Base-by-base conservation (phyloP, 2,797 vertebrate genomes). In the Steatocranus sp. region DNA sequence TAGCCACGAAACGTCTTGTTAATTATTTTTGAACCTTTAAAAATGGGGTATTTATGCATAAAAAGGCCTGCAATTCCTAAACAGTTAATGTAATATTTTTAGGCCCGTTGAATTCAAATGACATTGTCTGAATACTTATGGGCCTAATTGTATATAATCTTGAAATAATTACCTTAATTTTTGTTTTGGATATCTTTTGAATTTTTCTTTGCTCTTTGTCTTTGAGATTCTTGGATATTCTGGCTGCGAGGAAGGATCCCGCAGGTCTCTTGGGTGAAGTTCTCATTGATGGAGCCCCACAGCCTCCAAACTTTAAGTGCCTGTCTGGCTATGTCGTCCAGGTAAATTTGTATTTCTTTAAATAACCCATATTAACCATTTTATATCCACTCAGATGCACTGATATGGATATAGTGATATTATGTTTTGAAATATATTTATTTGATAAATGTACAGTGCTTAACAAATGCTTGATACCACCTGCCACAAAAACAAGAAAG, bases 251-350 rank as follows among this genome's bases (percentile, higher is more conserved):
- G 82, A 98, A 98, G 80, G 96, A 98, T 83, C 96, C 96, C 2
- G 75, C 92, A 6, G 97, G 97, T 46, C 94, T 98, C 51, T 96
- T 95, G 36, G 97, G 96, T 70, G 95, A 97, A 88, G 97, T 97
- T 2, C 95, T 98, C 30, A 96, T 98, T 17, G 96, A 97, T 53
- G 96, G 96, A 79, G 95, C 94, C 0, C 94, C 95, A 10, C 97
- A 97, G 50, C 96, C 96, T 51, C 91, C 95, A 9, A 97, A 97
- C 92, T 97, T 97, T 85, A 97, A 97, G 91, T 97, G 96, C 83
- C 96, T 97, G 80, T 97, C 96, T 11, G 97, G 96, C 58, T 97
- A 97, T 2, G 96, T 97, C 38, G 96, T 97, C 36, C 97, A 98
- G 97, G 97, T 97, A 41, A 56, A 14, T 25, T 10, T 73, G 10